Conservation (phyloP, 1,140 invertebrate genomes). For the Nasonia giraulti region DNA sequence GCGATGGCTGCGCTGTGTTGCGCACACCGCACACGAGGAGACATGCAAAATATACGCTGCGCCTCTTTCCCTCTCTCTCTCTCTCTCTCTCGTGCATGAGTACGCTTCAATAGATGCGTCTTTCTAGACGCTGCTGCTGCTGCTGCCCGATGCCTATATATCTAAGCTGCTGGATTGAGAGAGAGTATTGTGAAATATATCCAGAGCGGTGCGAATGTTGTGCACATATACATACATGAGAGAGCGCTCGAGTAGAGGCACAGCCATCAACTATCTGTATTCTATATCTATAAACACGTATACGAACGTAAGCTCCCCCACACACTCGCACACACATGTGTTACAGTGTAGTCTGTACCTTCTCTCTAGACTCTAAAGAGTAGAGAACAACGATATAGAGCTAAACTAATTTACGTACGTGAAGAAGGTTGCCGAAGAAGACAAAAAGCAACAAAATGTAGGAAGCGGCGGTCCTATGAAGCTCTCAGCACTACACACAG, state of each 20-base stretch:
- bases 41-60: constrained; percentile 13
- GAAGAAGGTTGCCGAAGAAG: not conserved
- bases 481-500: not conserved
- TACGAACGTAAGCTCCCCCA: too few relatives aligned
- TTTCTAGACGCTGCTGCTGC: not conserved
- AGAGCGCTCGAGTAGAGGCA: not conserved
- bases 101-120: not conserved
- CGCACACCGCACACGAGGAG: not conserved
- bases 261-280: not conserved
- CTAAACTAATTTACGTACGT: not conserved
- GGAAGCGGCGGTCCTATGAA: not conserved
- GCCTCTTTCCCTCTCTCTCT: not conserved
- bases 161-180: not conserved
- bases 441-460: not conserved
- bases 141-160: too few relatives aligned
- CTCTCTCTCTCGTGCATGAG: not conserved
- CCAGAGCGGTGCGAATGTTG: constrained; percentile 3
- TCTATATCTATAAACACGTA: not conserved
- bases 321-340: too few relatives aligned
- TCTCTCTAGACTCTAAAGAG: not conserved
- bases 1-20: not conserved
- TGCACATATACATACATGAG: not conserved
- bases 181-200: constrained; percentile 31
- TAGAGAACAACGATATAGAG: not conserved
- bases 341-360: not conserved